These are phyloP conservation scores for Syngnathoides biaculeatus DNA, from an alignment of 2,113 vertebrate species.

Conservation along the genomic window DNA sequence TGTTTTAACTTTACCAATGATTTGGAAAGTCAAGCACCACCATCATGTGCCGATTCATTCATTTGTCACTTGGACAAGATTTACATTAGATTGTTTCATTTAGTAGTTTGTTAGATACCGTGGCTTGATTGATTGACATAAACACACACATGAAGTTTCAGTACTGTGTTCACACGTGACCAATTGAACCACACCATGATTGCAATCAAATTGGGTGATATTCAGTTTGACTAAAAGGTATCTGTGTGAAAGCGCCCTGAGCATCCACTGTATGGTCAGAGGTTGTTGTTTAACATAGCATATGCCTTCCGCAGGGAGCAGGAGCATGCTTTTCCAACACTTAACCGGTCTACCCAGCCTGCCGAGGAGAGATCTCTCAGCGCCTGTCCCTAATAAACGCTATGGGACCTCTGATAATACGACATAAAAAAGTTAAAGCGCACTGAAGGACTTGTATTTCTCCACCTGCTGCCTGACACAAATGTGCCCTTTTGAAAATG, in stretches of 20 bases:
- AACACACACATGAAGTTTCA: not conserved
- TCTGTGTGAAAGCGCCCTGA: not conserved
- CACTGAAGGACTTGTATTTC: not conserved
- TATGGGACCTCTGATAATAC: slow-evolving; percentile 82
- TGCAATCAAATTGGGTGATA: too few species aligned
- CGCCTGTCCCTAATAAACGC: slow-evolving; percentile 70
- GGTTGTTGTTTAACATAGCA: slow-evolving; percentile 24
- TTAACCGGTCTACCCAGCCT: slow-evolving; percentile 58
- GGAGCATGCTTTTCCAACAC: slow-evolving; percentile 75
- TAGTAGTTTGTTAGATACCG: not conserved
- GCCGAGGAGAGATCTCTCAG: slow-evolving; percentile 77
- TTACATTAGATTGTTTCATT: not conserved
- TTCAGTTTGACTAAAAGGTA: not conserved
- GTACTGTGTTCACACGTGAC: not conserved
- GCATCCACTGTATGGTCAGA: not conserved
- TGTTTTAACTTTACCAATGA: too few species aligned
- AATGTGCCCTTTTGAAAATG: slow-evolving; percentile 2
- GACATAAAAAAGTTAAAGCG: slow-evolving; percentile 61
- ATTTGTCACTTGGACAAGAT: not conserved
- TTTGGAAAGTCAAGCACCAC: too few species aligned
- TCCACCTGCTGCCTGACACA: not conserved
- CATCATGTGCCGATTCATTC: not conserved
- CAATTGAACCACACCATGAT: not conserved
- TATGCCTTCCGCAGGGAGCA: slow-evolving; percentile 73
- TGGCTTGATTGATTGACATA: not conserved